phyloP scores from a whole-genome alignment of 2,113 vertebrate species.

The Centrocercus urophasianus region DNA sequence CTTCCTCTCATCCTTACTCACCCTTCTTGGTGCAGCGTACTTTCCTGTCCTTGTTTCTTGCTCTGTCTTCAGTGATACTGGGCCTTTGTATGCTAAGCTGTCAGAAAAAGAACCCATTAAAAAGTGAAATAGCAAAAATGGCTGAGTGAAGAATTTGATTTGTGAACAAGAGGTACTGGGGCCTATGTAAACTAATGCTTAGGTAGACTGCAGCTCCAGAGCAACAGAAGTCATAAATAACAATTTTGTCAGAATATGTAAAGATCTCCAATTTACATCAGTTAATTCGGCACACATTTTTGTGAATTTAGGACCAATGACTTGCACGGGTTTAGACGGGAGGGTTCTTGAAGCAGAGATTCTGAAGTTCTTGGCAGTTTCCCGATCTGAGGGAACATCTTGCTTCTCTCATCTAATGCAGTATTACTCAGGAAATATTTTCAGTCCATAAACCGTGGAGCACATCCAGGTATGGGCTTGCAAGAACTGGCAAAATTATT shows the following conservation, averaged over 20 bases:
- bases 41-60: not conserved
- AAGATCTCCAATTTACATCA: not conserved
- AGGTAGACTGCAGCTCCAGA: not conserved
- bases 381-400: not conserved
- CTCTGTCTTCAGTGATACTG: not conserved
- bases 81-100: not conserved
- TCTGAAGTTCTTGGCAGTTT: not conserved
- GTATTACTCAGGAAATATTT: not conserved
- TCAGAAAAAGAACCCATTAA: not conserved
- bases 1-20: not conserved
- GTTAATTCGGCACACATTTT: not conserved
- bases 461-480: not conserved
- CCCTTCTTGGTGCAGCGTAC: not conserved
- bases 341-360: not conserved
- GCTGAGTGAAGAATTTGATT: not conserved
- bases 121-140: not conserved
- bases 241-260: not conserved
- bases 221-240: not conserved
- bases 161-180: not conserved
- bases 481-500: not conserved
- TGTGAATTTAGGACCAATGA: not conserved
- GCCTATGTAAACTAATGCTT: not conserved
- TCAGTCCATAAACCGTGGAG: not conserved
- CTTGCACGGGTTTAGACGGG: not conserved
- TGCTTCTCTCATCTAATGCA: not conserved